Conservation (phyloP, 2,113 vertebrate genomes). For the Alethe diademata region DNA sequence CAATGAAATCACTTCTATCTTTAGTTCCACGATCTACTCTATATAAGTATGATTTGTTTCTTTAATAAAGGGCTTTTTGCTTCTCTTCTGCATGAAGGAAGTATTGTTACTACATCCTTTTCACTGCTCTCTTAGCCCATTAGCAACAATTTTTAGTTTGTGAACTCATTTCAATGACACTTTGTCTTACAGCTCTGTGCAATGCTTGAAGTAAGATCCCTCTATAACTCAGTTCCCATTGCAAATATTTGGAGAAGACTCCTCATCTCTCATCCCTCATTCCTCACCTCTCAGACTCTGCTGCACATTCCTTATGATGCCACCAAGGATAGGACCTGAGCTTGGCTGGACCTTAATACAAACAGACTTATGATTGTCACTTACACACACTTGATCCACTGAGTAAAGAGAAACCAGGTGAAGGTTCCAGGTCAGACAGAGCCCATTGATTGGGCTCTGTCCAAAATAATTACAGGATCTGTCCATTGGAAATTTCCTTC, state of each 20-base stretch:
- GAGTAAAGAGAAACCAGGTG: background rate
- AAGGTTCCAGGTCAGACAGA: background rate
- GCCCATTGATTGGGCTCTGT: fast-evolving
- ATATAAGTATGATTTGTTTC: too few relatives aligned
- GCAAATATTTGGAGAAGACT: background rate
- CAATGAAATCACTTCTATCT: too few relatives aligned
- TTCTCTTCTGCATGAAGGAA: too few relatives aligned
- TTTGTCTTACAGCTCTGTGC: background rate
- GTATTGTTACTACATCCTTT: too few relatives aligned
- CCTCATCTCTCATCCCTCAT: background rate
- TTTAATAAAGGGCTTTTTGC: too few relatives aligned
- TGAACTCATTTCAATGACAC: background rate
- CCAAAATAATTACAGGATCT: background rate
- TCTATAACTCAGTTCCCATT: background rate
- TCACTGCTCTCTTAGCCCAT: too few relatives aligned
- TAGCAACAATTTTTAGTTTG: background rate
- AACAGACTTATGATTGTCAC: background rate
- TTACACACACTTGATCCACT: background rate
- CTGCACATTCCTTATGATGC: fast-evolving
- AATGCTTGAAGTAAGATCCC: background rate
- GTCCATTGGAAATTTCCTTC: background rate
- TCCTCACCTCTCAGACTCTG: background rate
- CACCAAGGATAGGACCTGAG: background rate
- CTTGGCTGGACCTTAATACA: background rate
- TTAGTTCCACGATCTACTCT: too few relatives aligned